These are phyloP conservation scores for Hedya salicella DNA, from an alignment of 2,888 invertebrate species.

Conservation along the genomic window DNA sequence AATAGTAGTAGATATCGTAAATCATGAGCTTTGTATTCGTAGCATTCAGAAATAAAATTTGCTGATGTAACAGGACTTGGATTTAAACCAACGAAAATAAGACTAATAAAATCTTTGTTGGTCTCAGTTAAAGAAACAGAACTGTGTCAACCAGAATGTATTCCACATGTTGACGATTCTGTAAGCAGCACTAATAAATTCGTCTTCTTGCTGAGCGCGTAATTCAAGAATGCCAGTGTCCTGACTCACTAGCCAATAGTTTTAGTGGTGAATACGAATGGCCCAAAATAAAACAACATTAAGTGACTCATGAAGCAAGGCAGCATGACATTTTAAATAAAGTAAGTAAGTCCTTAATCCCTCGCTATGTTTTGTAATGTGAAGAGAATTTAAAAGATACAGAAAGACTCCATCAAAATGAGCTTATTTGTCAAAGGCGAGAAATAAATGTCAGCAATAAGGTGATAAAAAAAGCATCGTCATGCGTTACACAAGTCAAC, in stretches of 20 bases:
- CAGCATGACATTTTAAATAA: constrained; percentile 39
- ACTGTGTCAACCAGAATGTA: not conserved
- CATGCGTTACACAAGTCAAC: constrained; percentile 4
- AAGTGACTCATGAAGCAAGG: constrained; percentile 59
- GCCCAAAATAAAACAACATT: constrained; percentile 61
- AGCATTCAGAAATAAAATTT: constrained; percentile 54
- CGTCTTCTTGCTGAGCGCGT: constrained; percentile 8
- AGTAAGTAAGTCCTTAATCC: constrained; percentile 21
- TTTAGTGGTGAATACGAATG: constrained; percentile 70
- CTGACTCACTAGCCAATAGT: constrained; percentile 68
- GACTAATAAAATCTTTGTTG: not conserved
- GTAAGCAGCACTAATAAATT: not conserved
- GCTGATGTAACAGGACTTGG: constrained; percentile 34
- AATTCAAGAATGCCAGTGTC: constrained; percentile 55
- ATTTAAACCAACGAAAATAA: not conserved
- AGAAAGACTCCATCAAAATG: not conserved
- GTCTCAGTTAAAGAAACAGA: not conserved
- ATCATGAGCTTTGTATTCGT: constrained; percentile 60
- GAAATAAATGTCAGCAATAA: constrained; percentile 22
- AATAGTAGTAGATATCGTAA: constrained; percentile 58
- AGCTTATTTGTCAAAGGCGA: constrained; percentile 22
- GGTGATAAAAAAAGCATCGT: constrained; percentile 5
- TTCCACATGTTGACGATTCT: not conserved
- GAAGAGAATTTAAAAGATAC: constrained; percentile 18
- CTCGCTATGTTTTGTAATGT: constrained; percentile 4